Evolutionary conservation across 2,888 invertebrate species (phyloP).

Genomic region (Busseola fusca): DNA sequence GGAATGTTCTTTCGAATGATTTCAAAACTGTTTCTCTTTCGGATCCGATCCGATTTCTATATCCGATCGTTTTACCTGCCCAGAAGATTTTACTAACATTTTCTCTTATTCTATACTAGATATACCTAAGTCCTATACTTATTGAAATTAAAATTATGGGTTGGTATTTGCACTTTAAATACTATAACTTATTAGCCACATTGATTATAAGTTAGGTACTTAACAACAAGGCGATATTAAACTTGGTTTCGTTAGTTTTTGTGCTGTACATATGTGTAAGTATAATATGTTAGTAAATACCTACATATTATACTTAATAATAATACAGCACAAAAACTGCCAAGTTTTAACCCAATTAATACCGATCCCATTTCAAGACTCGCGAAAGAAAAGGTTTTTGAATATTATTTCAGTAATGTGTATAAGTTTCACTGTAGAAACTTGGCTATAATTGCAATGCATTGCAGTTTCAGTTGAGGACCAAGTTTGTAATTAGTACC

Average conservation of each 20-base stretch:
- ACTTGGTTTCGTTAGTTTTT: no score
- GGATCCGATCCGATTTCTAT: background rate
- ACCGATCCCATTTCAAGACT: conserved; percentile 38
- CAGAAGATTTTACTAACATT: no score
- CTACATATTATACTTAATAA: background rate
- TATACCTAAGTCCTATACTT: background rate
- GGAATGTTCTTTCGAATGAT: background rate
- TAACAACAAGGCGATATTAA: background rate
- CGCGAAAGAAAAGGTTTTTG: conserved; percentile 38
- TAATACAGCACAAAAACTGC: conserved; percentile 7
- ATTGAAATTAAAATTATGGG: background rate
- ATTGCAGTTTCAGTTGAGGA: conserved; percentile 46
- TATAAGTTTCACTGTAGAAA: conserved; percentile 44
- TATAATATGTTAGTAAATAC: no score
- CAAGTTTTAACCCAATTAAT: conserved; percentile 43
- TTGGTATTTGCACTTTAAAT: background rate
- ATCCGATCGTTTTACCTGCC: background rate
- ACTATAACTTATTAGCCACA: background rate
- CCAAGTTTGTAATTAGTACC: conserved; percentile 67
- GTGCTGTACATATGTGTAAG: no score
- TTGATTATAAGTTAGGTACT: background rate
- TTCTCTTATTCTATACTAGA: background rate
- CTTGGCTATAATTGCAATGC: conserved; percentile 54
- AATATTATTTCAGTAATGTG: conserved; percentile 56
- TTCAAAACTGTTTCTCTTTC: background rate